These are phyloP conservation scores for Serripes groenlandicus DNA, from an alignment of 2,888 invertebrate genomes.

Conservation along the genomic window DNA sequence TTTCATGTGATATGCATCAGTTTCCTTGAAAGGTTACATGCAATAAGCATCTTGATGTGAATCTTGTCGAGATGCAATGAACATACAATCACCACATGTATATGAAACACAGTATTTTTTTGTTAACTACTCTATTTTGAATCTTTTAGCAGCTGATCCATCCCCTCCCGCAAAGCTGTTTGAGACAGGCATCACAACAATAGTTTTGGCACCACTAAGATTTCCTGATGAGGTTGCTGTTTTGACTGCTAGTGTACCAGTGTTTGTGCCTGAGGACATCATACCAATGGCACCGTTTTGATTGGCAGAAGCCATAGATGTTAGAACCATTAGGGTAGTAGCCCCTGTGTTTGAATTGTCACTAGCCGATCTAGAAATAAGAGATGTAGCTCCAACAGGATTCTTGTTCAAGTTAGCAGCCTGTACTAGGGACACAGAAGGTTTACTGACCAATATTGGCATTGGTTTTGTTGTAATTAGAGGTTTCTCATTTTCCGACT, in stretches of 20 bases:
- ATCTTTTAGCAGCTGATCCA: slow-evolving; percentile 74
- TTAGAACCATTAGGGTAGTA: slow-evolving; percentile 81
- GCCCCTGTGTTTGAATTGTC: slow-evolving; percentile 64
- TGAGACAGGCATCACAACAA: slow-evolving; percentile 83
- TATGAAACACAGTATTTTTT: background rate
- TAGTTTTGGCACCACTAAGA: slow-evolving; percentile 79
- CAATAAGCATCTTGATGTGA: background rate
- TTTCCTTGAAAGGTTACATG: no score
- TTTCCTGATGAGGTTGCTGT: slow-evolving; percentile 71
- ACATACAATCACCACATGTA: background rate
- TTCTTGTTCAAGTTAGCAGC: slow-evolving; percentile 49
- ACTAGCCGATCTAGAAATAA: slow-evolving; percentile 62
- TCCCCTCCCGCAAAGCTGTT: slow-evolving; percentile 75
- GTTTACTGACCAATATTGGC: slow-evolving; percentile 44
- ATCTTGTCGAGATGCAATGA: background rate
- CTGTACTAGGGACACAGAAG: slow-evolving; percentile 56
- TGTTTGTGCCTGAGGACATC: slow-evolving; percentile 64
- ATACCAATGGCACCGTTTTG: slow-evolving; percentile 63
- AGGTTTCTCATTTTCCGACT: slow-evolving; percentile 71
- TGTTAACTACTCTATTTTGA: slow-evolving; percentile 69
- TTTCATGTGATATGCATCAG: no score
- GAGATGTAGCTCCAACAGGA: slow-evolving; percentile 57
- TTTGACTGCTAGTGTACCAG: slow-evolving; percentile 78
- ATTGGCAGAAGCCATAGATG: slow-evolving; percentile 68
- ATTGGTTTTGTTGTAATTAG: slow-evolving; percentile 56